phyloP scores from a whole-genome alignment of 1,140 invertebrate genomes.

The Diorhabda carinulata region DNA sequence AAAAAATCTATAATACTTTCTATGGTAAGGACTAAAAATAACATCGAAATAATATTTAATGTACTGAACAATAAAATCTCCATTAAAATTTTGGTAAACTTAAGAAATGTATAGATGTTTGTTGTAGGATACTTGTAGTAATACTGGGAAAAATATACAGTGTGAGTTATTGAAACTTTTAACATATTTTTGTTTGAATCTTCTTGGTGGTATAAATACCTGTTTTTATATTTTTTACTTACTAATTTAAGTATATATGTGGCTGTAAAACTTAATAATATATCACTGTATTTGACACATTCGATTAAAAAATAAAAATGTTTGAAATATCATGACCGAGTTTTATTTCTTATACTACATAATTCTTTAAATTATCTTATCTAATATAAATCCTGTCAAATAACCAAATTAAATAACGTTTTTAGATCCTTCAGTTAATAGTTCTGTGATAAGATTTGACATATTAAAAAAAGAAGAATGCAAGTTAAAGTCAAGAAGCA shows the following conservation, averaged over 20 bases:
- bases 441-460: not conserved
- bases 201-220: slow-evolving; percentile 23
- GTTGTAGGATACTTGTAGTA: slow-evolving; percentile 40
- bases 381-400: not conserved
- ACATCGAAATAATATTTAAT: slow-evolving; percentile 22
- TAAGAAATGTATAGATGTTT: slow-evolving; percentile 40
- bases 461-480: not conserved
- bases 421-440: not conserved
- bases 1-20: not conserved
- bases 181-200: slow-evolving; percentile 16
- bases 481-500: not conserved
- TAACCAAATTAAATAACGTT: not conserved
- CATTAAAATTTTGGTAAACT: slow-evolving; percentile 24
- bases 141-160: slow-evolving; percentile 20
- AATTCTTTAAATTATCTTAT: not conserved
- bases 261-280: slow-evolving; percentile 34
- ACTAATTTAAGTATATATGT: slow-evolving; percentile 30
- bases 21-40: slow-evolving; percentile 25
- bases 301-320: slow-evolving; percentile 26
- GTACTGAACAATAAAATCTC: not conserved
- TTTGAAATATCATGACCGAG: slow-evolving; percentile 7
- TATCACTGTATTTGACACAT: slow-evolving; percentile 40
- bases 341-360: not conserved
- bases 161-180: slow-evolving; percentile 27
- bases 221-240: slow-evolving; percentile 36